A percentile compares a stretch with the other conserved stretches of the same genome.
Evolutionary conservation across 1,140 invertebrate genomes (phyloP).

Genomic region (Campodea augens): DNA sequence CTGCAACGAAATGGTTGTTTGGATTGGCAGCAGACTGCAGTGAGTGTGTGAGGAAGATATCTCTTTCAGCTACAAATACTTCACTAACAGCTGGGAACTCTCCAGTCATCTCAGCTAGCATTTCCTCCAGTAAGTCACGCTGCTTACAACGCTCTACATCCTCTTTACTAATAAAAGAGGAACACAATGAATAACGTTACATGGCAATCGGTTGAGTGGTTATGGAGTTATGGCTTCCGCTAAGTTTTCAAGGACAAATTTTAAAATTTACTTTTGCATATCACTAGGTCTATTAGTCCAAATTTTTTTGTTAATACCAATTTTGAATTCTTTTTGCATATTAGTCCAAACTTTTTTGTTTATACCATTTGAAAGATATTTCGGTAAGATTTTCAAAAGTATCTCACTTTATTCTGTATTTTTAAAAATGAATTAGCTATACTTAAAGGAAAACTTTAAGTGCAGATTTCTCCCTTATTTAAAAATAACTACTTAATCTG

Average conservation of each 20-base stretch:
- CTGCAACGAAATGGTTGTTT: constrained; percentile 13
- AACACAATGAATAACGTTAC: constrained; percentile 10
- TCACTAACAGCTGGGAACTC: constrained; percentile 76
- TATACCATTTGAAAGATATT: too few species aligned
- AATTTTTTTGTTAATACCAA: too few species aligned
- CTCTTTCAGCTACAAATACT: constrained; percentile 86
- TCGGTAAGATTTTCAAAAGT: too few species aligned
- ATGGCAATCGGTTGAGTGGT: too few species aligned
- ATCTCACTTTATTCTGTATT: too few species aligned
- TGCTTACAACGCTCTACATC: constrained; percentile 87
- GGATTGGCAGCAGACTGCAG: constrained; percentile 48
- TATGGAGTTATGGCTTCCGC: too few species aligned
- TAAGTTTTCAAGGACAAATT: constrained; percentile 6
- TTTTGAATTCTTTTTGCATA: neutral
- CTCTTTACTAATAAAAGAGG: constrained; percentile 41
- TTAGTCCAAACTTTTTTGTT: too few species aligned
- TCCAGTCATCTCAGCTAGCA: constrained; percentile 74
- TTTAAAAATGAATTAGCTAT: too few species aligned
- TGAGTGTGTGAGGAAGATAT: constrained; percentile 74
- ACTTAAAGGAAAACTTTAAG: too few species aligned
- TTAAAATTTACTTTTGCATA: neutral
- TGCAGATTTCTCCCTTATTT: too few species aligned
- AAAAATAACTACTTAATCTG: too few species aligned
- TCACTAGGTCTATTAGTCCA: too few species aligned
- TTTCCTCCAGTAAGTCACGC: constrained; percentile 70